Percentiles rank a stretch among this genome's conserved stretches.
Evolutionary conservation across 2,113 vertebrate species (phyloP).

Genomic region (Naja naja): DNA sequence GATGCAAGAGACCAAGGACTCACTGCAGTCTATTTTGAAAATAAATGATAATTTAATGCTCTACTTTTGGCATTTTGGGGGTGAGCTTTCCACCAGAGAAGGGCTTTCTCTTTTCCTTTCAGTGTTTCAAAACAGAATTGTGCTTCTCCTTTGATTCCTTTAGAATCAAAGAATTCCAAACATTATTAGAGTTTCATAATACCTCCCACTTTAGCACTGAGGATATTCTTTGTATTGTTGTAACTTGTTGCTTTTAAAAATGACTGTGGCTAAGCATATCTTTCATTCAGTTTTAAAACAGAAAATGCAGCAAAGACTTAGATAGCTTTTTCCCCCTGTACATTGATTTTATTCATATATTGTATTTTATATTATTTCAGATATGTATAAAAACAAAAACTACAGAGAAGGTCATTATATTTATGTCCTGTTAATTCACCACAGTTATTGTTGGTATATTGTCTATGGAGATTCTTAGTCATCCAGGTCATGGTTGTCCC

Average conservation of each 20-base stretch:
- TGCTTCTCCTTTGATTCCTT: not conserved
- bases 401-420: not conserved
- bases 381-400: not conserved
- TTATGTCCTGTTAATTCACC: not conserved
- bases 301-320: not conserved
- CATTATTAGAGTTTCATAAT: not conserved
- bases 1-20: not conserved
- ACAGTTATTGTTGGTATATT: not conserved
- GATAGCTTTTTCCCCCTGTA: not conserved
- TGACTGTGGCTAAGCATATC: not conserved
- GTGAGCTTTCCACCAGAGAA: not conserved
- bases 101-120: not conserved
- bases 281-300: not conserved
- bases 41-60: not conserved
- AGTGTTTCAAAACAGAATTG: not conserved
- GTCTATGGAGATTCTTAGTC: no score
- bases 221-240: not conserved
- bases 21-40: not conserved
- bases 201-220: not conserved
- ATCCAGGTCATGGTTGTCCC: no score
- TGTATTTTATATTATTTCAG: not conserved
- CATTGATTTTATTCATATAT: not conserved
- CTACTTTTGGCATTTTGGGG: not conserved
- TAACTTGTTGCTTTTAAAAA: not conserved
- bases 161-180: no score